Evolutionary conservation across 2,888 invertebrate species (phyloP), one percentile per base, ranked within the genome.

Genomic region (Nematopogon swammerdamellus): DNA sequence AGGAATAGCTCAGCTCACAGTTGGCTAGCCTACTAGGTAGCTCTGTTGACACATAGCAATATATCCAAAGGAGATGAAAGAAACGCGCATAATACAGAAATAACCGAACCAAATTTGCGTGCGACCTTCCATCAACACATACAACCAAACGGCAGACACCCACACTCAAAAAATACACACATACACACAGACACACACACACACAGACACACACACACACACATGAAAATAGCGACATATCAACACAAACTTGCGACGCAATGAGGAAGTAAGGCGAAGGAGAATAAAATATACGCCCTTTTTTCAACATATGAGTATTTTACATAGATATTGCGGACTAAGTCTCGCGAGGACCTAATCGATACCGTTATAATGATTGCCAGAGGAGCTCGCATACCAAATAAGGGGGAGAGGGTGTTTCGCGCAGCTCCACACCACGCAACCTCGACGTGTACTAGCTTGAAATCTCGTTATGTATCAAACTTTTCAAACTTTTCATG

Each of bases 291-390:
- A 36, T 36, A 36, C 36, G 36, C 11, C 14, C 36, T 36, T 36
- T 44, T 47, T 47, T 48, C 19, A n/a, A 48, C 19, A 42, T 48
- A 36, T 42, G 36, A 18, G 19, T 18, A 48, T 69, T 68, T 63
- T 65, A 63, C 64, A 65, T 67, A 74, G 74, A 77, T 74, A 76
- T 76, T 72, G 68, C 76, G 74, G 76, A 76, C 72, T 65, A 69
- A 72, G 66, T 68, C 72, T 69, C 70, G 47, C 36, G 29, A 69
- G 70, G 44, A 64, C 67, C 77, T 80, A 80, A 80, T 80, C 80
- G 80, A 80, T 80, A 80, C 72, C 71, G 75, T 79, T 76, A 76
- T 80, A 80, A 80, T 80, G 80, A 80, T 80, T 77, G 77, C 76
- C 71, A 67, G 71, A 79, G 79, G 73, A 77, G 70, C 77, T 79